phyloP scores from a whole-genome alignment of 2,888 invertebrate genomes.

The Lordiphosa fenestrarum region DNA sequence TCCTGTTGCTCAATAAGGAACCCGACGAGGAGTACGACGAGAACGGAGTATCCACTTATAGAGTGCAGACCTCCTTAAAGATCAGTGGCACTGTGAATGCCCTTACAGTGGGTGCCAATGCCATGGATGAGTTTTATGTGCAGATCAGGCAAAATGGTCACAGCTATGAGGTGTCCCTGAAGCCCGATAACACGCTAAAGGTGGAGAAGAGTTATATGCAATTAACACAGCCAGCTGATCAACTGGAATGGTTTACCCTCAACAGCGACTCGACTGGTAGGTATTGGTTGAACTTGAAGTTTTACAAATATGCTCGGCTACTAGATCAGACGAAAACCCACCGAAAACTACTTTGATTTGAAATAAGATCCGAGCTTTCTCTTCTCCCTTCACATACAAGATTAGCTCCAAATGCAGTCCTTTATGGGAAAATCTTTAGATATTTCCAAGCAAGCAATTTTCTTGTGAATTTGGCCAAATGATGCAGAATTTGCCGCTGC shows the following conservation, averaged over 20 bases:
- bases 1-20: slow-evolving; percentile 26
- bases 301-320: too few relatives aligned
- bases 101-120: slow-evolving; percentile 19
- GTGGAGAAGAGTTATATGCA: slow-evolving; percentile 31
- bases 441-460: too few relatives aligned
- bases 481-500: too few relatives aligned
- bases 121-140: slow-evolving; percentile 36
- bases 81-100: slow-evolving; percentile 50
- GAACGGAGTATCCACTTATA: slow-evolving; percentile 15
- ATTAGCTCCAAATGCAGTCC: too few relatives aligned
- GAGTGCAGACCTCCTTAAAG: slow-evolving; percentile 14
- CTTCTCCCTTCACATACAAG: too few relatives aligned
- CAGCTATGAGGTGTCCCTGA: slow-evolving; percentile 35
- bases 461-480: too few relatives aligned
- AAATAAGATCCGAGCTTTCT: too few relatives aligned
- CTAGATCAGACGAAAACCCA: too few relatives aligned
- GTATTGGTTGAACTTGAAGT: too few relatives aligned
- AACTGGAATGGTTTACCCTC: slow-evolving; percentile 41
- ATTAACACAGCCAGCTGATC: slow-evolving; percentile 46
- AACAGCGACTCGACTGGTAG: slow-evolving; percentile 22
- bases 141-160: slow-evolving; percentile 46
- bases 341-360: too few relatives aligned
- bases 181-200: slow-evolving; percentile 11
- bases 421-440: too few relatives aligned
- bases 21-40: slow-evolving; percentile 8